These are phyloP conservation scores for Limonius californicus DNA, from an alignment of 1,140 invertebrate genomes.

Conservation along the genomic window DNA sequence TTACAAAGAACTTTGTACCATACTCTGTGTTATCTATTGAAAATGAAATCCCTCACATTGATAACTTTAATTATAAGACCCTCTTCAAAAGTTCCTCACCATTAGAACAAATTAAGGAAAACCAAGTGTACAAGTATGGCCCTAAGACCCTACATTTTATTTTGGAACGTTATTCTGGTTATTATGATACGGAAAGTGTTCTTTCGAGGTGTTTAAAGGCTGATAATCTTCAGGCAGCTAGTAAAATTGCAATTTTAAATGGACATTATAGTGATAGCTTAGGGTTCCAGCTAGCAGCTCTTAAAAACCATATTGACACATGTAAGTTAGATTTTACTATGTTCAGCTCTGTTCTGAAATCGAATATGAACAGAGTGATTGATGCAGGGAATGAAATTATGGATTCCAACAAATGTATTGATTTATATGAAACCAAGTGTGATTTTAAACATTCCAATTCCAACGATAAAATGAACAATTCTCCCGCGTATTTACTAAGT, in stretches of 20 bases:
- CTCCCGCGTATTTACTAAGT: slow-evolving; percentile 41
- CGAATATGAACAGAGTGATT: slow-evolving; percentile 8
- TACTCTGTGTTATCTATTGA: slow-evolving; percentile 31
- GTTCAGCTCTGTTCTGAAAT: slow-evolving; percentile 1
- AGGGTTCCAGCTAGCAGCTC: slow-evolving; percentile 46
- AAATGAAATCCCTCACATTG: slow-evolving; percentile 23
- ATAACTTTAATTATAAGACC: slow-evolving; percentile 12
- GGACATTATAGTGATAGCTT: slow-evolving; percentile 48
- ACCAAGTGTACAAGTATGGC: slow-evolving; percentile 22
- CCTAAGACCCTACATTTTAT: slow-evolving; percentile 46
- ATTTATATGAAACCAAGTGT: neutral
- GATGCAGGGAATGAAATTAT: slow-evolving; percentile 8
- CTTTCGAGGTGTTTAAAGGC: slow-evolving; percentile 44
- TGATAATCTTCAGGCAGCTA: slow-evolving; percentile 48
- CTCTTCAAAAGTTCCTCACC: slow-evolving; percentile 5
- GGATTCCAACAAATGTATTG: slow-evolving; percentile 13
- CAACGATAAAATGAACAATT: slow-evolving; percentile 24
- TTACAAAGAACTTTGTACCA: slow-evolving; percentile 30
- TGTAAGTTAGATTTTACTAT: slow-evolving; percentile 26
- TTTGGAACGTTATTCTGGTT: slow-evolving; percentile 43
- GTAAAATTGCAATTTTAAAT: slow-evolving; percentile 47
- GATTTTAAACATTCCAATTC: neutral
- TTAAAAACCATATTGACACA: slow-evolving; percentile 40
- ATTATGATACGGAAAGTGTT: slow-evolving; percentile 45
- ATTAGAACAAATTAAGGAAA: slow-evolving; percentile 16